phyloP scores from a whole-genome alignment of 1,140 invertebrate genomes.

The Drosophila arizonae region DNA sequence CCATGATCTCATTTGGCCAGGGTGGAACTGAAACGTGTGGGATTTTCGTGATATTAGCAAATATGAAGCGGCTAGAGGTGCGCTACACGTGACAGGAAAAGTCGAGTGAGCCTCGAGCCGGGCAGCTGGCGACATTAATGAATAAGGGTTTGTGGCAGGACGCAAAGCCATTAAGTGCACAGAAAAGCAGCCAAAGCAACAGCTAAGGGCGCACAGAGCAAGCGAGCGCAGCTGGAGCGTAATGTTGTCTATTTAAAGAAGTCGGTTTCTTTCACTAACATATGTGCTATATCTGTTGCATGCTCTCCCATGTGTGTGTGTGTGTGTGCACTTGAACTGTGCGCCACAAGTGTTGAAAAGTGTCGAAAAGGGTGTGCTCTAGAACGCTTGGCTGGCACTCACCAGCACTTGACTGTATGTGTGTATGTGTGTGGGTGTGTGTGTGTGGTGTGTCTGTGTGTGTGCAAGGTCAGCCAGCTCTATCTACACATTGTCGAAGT shows the following conservation, averaged over 20 bases:
- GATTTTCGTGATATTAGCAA: constrained; percentile 21
- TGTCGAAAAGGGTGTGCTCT: constrained; percentile 63
- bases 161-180: constrained; percentile 28
- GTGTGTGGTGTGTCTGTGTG: not conserved
- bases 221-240: constrained; percentile 27
- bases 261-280: not conserved
- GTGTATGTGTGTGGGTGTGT: not conserved
- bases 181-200: constrained; percentile 10
- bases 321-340: constrained; percentile 17
- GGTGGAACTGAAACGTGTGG: not conserved
- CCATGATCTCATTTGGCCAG: too few relatives aligned
- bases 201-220: not conserved
- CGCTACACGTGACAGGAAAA: not conserved
- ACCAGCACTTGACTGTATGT: constrained; percentile 41
- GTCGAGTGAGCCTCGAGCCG: constrained; percentile 6
- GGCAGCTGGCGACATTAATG: constrained; percentile 18
- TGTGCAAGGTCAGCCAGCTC: constrained; percentile 27
- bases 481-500: constrained; percentile 33
- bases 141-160: constrained; percentile 4
- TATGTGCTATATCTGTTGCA: constrained; percentile 18
- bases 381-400: constrained; percentile 50
- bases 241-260: constrained; percentile 29
- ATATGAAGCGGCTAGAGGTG: constrained; percentile 4
- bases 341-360: constrained; percentile 66
- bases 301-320: not conserved